Conservation (phyloP, 2,888 invertebrate species). For the Chrysotoxum bicinctum region DNA sequence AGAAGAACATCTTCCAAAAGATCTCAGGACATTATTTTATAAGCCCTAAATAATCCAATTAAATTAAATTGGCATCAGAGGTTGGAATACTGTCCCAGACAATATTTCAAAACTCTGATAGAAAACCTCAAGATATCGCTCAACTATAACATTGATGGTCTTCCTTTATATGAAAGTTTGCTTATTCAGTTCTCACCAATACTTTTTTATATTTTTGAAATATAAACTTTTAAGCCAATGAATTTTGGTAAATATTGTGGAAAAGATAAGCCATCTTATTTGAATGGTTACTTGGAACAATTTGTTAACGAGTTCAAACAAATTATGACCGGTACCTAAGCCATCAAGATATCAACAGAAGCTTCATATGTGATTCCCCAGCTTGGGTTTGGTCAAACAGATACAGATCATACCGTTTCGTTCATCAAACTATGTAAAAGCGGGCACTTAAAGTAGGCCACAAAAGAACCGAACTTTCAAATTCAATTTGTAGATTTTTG, state of each 20-base stretch:
- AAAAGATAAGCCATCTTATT: constrained; percentile 2
- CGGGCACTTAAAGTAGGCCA: too few species aligned
- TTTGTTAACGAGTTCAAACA: not conserved
- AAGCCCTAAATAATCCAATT: too few species aligned
- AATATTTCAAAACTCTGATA: not conserved
- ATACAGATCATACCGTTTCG: too few species aligned
- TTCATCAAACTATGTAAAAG: too few species aligned
- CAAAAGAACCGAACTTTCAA: too few species aligned
- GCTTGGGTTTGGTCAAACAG: too few species aligned
- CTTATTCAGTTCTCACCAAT: not conserved
- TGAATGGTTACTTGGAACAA: not conserved
- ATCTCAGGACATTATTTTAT: too few species aligned
- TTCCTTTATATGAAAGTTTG: not conserved
- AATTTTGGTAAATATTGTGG: not conserved
- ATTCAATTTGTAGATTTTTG: too few species aligned
- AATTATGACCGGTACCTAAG: not conserved
- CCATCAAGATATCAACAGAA: not conserved
- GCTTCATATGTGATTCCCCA: constrained; percentile 6
- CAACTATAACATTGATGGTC: not conserved
- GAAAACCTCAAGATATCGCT: not conserved
- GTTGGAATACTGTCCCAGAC: not conserved
- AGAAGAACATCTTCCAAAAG: too few species aligned
- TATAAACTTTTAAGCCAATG: not conserved
- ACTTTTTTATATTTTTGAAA: too few species aligned
- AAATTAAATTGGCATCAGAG: not conserved